Conservation (phyloP, 2,113 vertebrate genomes). For the Boleophthalmus pectinirostris region DNA sequence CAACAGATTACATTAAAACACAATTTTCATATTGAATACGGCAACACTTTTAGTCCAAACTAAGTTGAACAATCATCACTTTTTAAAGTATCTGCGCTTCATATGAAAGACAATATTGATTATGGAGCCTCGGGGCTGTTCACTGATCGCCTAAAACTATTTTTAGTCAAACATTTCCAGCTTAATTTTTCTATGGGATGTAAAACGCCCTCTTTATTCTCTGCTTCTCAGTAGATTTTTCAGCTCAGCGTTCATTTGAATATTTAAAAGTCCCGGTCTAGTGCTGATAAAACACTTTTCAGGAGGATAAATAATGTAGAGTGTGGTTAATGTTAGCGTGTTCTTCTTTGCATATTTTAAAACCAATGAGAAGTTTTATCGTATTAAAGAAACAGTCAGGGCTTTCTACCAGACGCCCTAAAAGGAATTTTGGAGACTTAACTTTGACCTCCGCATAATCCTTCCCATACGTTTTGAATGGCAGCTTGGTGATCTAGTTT, state of each 20-base stretch:
- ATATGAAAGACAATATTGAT: conserved; percentile 29
- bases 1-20: neutral
- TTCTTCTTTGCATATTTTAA: conserved; percentile 79
- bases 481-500: conserved; percentile 32
- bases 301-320: conserved; percentile 72
- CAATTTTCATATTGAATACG: neutral
- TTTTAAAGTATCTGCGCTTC: conserved; percentile 4
- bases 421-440: conserved; percentile 61
- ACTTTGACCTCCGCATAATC: conserved; percentile 71
- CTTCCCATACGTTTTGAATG: conserved; percentile 56
- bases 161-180: conserved; percentile 45
- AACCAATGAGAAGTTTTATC: conserved; percentile 55
- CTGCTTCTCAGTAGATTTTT: conserved; percentile 43
- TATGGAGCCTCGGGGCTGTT: conserved; percentile 16
- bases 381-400: conserved; percentile 61
- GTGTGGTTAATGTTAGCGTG: conserved; percentile 68
- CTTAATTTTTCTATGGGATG: conserved; percentile 48
- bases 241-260: conserved; percentile 61
- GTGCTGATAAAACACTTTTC: conserved; percentile 73
- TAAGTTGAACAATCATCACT: conserved; percentile 6
- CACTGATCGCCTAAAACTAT: conserved; percentile 23
- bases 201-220: conserved; percentile 26
- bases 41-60: neutral
- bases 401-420: conserved; percentile 48
- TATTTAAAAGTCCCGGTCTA: conserved; percentile 62